Evolutionary conservation across 2,888 invertebrate genomes (phyloP), one percentile per base, ranked within the genome.

Genomic region (Standfussiana lucernea): DNA sequence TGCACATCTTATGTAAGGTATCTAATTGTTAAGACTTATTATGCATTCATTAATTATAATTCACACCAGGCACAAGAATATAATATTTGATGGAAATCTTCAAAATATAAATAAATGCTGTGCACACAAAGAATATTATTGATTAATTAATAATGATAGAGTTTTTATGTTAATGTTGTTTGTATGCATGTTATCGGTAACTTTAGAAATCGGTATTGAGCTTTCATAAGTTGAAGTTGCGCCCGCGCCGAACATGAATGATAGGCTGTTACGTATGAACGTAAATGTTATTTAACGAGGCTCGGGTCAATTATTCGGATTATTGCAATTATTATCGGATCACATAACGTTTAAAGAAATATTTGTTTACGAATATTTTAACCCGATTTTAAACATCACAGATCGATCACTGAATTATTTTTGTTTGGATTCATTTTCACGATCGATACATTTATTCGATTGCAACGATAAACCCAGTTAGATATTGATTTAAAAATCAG

Each of bases 141-240:
- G 35, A 47, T 53, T 73, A 72, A 76, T 80, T 76, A 72, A 73
- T 75, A 24, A 35, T 68, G 6, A 80, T 74, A 70, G 47, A 68
- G 11, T 78, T 70, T 53, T 35, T 64, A 77, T 65, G 75, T 35
- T 59, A 75, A 82, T 73, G n/a, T 68, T n/a, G 15, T 68, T 65
- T 68, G 59, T 69, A 70, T 75, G 67, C 13, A 70, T 65, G 50
- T 32, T 71, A 75, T 72, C 70, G 67, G 70, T 80, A 62, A 83
- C 67, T 82, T 81, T 78, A 81, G 67, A 80, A 86, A 83, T 84
- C 80, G 35, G 69, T 78, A 79, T 71, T 67, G 70, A 80, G 82
- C 81, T 83, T 83, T 87, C 72, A n/a, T 76, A 74, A 62, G 69
- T 76, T 45, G 32, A 47, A 59, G 68, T 35, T 61, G 75, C 69